Conservation (phyloP, 2,888 invertebrate species). For the Allacma fusca region DNA sequence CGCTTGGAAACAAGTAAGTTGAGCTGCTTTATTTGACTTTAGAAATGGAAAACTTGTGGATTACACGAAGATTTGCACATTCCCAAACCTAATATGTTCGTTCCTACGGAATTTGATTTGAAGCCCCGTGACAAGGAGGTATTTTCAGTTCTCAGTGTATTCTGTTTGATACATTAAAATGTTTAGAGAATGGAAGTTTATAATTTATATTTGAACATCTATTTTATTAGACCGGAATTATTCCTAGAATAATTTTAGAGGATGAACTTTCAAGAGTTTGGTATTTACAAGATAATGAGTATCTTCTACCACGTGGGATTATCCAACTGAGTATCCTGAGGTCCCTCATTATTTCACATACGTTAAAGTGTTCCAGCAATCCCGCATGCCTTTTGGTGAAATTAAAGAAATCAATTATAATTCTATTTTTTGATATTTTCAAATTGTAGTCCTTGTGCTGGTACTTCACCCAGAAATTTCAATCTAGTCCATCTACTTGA, state of each 20-base stretch:
- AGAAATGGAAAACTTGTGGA: conserved; percentile 72
- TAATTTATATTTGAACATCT: not conserved
- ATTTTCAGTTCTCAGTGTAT: too few species aligned
- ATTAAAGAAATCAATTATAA: too few species aligned
- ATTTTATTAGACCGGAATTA: conserved; percentile 4
- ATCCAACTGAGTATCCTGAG: conserved; percentile 80
- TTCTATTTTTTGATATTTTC: not conserved
- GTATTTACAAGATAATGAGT: conserved; percentile 94
- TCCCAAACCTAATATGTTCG: conserved; percentile 88
- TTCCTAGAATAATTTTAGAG: conserved; percentile 74
- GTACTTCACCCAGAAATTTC: not conserved
- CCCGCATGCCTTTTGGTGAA: too few species aligned
- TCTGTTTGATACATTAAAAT: too few species aligned
- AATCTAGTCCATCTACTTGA: conserved; percentile 86
- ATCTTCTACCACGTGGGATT: conserved; percentile 84
- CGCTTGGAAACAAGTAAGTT: too few species aligned
- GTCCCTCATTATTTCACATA: conserved; percentile 67
- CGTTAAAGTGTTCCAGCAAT: too few species aligned
- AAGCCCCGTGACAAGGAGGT: conserved; percentile 71
- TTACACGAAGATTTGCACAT: conserved; percentile 74
- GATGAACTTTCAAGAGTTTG: conserved; percentile 82
- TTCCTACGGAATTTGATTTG: conserved; percentile 81
- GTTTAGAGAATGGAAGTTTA: too few species aligned
- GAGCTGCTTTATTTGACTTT: too few species aligned
- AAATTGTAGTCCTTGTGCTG: not conserved